Base-by-base conservation (phyloP, 1,140 invertebrate species). In the Ericerus pela region DNA sequence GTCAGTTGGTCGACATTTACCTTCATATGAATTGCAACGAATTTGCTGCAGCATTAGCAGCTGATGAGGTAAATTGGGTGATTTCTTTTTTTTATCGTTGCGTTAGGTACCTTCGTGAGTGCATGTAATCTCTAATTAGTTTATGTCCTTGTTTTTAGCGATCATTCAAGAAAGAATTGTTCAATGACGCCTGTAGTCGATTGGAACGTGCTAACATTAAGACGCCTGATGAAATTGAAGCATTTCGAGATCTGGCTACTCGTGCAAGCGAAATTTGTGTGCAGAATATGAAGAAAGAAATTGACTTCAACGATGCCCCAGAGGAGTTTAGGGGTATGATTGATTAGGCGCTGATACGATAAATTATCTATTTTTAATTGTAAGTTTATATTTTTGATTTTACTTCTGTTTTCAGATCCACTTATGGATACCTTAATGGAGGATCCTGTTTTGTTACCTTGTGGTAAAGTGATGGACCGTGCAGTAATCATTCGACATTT, bases 361-460 rank as follows among this genome's bases (percentile, higher is more conserved):
- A n/a, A n/a, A n/a, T n/a, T n/a, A n/a, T n/a, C n/a, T n/a, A n/a
- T n/a, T n/a, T n/a, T n/a, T n/a, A n/a, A n/a, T n/a, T n/a, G n/a
- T n/a, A n/a, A n/a, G n/a, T n/a, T n/a, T n/a, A n/a, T n/a, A n/a
- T n/a, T n/a, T n/a, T n/a, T n/a, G n/a, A n/a, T n/a, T n/a, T n/a
- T n/a, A n/a, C n/a, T n/a, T n/a, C n/a, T n/a, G n/a, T n/a, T 62
- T 69, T 53, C 58, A 79, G 94, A 97, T 77, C 92, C 94, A 0
- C 71, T 99, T 1, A 96, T 98, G 93, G 90, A 94, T 65, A 97
- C 93, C 0, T 69, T 99, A 18, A 97, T 98, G 94, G 83, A 83
- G 1, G 92, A 99, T 69, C 95, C 95, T 2, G 93, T 98, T 0
- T 74, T 84, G 56, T 72, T 99, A 58, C 94, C 94, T 10, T 54